Conservation (phyloP, 1,140 invertebrate species). For the Diplogasteroides magnus region DNA sequence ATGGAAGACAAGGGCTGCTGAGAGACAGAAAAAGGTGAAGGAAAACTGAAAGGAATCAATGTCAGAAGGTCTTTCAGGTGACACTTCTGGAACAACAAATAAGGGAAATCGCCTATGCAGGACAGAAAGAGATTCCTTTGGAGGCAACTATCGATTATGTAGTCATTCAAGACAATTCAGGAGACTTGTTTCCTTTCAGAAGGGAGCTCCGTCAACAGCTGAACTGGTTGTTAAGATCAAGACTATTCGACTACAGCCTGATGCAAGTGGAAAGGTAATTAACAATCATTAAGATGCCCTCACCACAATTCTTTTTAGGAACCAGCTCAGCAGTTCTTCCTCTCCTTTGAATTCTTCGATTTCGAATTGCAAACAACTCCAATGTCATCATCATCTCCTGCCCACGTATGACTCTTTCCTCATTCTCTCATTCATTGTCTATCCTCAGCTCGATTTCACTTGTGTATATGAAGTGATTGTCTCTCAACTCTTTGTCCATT, state of each 20-base stretch:
- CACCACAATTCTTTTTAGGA: slow-evolving; percentile 24
- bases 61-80: slow-evolving; percentile 1
- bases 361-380: slow-evolving; percentile 50
- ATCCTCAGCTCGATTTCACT: slow-evolving; percentile 31
- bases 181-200: slow-evolving; percentile 1
- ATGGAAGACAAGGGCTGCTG: slow-evolving; percentile 29
- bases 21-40: neutral
- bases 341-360: slow-evolving; percentile 50
- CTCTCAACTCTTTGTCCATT: slow-evolving; percentile 48
- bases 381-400: slow-evolving; percentile 21
- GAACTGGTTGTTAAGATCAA: neutral
- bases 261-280: slow-evolving; percentile 13
- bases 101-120: slow-evolving; percentile 25
- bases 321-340: slow-evolving; percentile 36
- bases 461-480: slow-evolving; percentile 45
- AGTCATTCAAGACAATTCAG: neutral
- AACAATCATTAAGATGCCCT: slow-evolving; percentile 16
- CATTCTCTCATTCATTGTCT: slow-evolving; percentile 9
- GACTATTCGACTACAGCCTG: slow-evolving; percentile 1
- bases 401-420: slow-evolving; percentile 18
- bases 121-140: slow-evolving; percentile 20
- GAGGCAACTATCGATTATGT: slow-evolving; percentile 8
- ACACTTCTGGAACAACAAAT: slow-evolving; percentile 28
- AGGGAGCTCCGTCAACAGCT: neutral
- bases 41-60: neutral